Evolutionary conservation across 2,797 vertebrate species (phyloP).

Genomic region (Sibirionetta formosa): DNA sequence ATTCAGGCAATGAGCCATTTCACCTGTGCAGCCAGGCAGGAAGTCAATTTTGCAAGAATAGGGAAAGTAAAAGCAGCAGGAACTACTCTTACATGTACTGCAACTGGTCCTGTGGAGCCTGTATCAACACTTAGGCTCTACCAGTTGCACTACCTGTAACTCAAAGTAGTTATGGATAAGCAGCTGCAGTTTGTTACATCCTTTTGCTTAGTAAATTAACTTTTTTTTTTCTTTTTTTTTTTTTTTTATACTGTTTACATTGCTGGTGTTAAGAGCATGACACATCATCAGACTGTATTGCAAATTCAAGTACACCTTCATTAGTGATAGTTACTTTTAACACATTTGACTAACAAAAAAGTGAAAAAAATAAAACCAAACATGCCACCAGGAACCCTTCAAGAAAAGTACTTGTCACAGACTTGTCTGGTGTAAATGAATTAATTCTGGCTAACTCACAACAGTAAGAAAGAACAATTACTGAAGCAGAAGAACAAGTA

Average conservation of each 20-base stretch:
- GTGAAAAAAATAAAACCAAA: background rate
- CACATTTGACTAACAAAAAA: background rate
- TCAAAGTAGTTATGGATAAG: background rate
- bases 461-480: background rate
- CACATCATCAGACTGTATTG: background rate
- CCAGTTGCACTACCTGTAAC: background rate
- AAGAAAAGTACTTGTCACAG: background rate
- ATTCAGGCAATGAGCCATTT: background rate
- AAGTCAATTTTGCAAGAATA: background rate
- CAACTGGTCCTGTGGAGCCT: accelerated
- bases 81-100: accelerated
- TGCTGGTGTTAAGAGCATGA: accelerated
- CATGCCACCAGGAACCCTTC: background rate
- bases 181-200: background rate
- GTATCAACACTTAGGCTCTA: background rate
- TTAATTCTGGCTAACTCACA: background rate
- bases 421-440: background rate
- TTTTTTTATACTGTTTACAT: background rate
- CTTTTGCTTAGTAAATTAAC: background rate
- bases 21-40: no score
- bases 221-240: no score
- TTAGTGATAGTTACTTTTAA: background rate
- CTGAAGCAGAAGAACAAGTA: background rate
- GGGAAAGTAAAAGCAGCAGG: background rate
- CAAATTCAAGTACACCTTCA: background rate